Percentiles rank a stretch among this genome's conserved stretches.
Evolutionary conservation across 2,113 vertebrate species (phyloP).

Genomic region (Entosphenus tridentatus): DNA sequence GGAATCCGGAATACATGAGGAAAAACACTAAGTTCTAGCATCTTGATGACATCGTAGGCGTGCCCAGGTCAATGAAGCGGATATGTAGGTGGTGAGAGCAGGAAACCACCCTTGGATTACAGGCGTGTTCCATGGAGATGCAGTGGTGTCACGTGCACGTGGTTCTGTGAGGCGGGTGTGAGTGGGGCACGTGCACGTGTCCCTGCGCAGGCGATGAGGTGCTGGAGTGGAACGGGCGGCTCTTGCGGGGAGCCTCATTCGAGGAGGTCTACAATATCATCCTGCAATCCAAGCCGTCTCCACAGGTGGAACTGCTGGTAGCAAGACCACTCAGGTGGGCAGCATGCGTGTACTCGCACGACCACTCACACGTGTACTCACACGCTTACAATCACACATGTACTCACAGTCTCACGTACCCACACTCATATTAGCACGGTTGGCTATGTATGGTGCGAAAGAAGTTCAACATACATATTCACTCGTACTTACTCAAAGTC

Average conservation of each 20-base stretch:
- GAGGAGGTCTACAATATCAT: slow-evolving; percentile 99
- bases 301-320: slow-evolving; percentile 98
- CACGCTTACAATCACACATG: background rate
- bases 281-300: slow-evolving; percentile 92
- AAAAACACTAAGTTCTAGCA: too few relatives aligned
- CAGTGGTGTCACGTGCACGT: too few relatives aligned
- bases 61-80: too few relatives aligned
- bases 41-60: too few relatives aligned
- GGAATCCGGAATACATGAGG: too few relatives aligned
- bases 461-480: too few relatives aligned
- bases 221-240: slow-evolving; percentile 92
- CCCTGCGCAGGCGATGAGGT: slow-evolving; percentile 65
- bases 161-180: background rate
- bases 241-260: slow-evolving; percentile 87
- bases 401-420: background rate
- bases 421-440: slow-evolving; percentile 1
- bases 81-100: too few relatives aligned
- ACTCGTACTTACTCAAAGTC: too few relatives aligned
- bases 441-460: background rate
- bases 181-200: background rate
- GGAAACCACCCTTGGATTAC: too few relatives aligned
- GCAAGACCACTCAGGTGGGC: slow-evolving; percentile 92
- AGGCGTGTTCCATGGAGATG: too few relatives aligned
- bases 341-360: background rate
- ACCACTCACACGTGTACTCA: background rate